Evolutionary conservation across 2,888 invertebrate genomes (phyloP).

Genomic region (Drosophila rubida): DNA sequence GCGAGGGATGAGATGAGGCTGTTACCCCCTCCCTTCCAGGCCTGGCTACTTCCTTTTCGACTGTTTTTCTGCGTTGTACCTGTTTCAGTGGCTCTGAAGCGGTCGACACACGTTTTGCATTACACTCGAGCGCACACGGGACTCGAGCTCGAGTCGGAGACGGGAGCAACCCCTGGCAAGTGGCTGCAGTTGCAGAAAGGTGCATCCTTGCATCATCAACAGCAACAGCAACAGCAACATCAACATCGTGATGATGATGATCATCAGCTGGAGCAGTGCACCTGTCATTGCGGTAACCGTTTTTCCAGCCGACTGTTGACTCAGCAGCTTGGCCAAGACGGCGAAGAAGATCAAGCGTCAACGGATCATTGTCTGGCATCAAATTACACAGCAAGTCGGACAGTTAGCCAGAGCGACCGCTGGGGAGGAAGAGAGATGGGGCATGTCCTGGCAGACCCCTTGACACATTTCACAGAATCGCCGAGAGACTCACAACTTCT

Average conservation of each 20-base stretch:
- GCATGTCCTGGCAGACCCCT: conserved; percentile 34
- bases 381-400: conserved; percentile 61
- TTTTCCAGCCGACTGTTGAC: conserved; percentile 46
- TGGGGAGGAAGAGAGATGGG: not conserved
- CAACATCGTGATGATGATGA: conserved; percentile 9
- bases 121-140: conserved; percentile 61
- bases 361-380: conserved; percentile 82
- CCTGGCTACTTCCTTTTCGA: conserved; percentile 4
- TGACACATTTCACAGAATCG: conserved; percentile 68
- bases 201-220: conserved; percentile 73
- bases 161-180: conserved; percentile 50
- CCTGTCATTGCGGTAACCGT: conserved; percentile 77
- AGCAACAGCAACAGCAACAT: not conserved
- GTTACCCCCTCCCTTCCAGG: conserved; percentile 1
- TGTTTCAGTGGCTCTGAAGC: conserved; percentile 34
- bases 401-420: not conserved
- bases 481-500: conserved; percentile 10
- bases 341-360: conserved; percentile 69
- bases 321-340: conserved; percentile 30
- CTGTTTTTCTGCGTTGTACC: conserved; percentile 30
- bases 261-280: conserved; percentile 41
- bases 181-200: conserved; percentile 69
- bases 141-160: not conserved
- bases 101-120: conserved; percentile 69
- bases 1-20: conserved; percentile 34